These are phyloP conservation scores for Centropus unirufus DNA, from an alignment of 2,113 vertebrate species.

Conservation along the genomic window DNA sequence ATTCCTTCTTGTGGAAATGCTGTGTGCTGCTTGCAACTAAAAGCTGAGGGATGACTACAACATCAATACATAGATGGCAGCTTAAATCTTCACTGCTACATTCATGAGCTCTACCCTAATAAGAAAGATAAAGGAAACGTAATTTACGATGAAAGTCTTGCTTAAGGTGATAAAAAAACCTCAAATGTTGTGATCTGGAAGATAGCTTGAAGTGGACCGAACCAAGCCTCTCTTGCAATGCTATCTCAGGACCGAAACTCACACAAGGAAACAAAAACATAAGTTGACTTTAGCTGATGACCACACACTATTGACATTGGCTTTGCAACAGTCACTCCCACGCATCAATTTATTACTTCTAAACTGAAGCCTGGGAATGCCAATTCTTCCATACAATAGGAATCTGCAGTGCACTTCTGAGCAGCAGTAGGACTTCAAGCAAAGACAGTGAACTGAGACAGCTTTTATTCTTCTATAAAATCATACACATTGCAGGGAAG, in stretches of 20 bases:
- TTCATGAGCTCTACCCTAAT: background rate
- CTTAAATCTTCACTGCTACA: background rate
- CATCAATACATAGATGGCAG: rapidly evolving
- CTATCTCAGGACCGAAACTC: background rate
- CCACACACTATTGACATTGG: background rate
- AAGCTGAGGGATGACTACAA: background rate
- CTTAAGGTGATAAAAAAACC: constrained; percentile 21
- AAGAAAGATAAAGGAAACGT: background rate
- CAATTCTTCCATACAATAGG: background rate
- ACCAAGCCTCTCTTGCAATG: background rate
- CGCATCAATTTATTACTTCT: background rate
- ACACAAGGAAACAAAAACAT: background rate
- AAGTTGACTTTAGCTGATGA: background rate
- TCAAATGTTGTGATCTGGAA: background rate
- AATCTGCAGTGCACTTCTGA: background rate
- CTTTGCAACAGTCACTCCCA: background rate
- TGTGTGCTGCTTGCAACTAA: background rate
- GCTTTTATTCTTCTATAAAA: background rate
- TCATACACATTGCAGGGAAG: background rate
- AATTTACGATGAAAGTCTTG: background rate
- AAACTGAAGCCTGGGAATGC: background rate
- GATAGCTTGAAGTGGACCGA: background rate
- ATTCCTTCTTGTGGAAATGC: background rate
- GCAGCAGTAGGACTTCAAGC: background rate
- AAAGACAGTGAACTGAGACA: background rate